These are phyloP conservation scores for Megalops cyprinoides DNA, from an alignment of 2,797 vertebrate genomes.

Conservation along the genomic window DNA sequence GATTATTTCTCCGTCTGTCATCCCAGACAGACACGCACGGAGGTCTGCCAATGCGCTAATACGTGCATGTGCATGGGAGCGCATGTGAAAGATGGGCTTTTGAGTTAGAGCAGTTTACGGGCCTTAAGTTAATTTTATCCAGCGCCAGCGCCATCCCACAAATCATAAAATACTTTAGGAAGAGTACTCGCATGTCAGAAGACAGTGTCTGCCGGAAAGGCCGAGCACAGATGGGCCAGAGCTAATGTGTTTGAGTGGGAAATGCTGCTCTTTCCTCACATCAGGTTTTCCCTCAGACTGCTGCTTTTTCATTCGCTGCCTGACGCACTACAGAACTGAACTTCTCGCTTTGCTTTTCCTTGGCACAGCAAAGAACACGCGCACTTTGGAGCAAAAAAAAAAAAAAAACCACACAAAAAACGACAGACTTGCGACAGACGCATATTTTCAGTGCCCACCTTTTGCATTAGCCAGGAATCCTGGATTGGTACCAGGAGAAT, in stretches of 20 bases:
- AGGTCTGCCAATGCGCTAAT: neutral
- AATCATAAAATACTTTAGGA: neutral
- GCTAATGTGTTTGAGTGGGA: neutral
- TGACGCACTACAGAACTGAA: neutral
- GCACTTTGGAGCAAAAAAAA: neutral
- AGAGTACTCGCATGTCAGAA: neutral
- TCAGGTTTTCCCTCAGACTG: neutral
- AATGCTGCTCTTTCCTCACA: too few relatives aligned
- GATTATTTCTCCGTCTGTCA: conserved; percentile 14
- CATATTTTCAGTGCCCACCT: neutral
- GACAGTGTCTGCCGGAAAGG: neutral
- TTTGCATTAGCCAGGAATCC: neutral
- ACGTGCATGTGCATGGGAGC: neutral
- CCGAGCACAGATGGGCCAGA: neutral
- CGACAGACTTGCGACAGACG: too few relatives aligned
- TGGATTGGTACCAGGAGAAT: neutral
- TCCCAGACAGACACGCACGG: neutral
- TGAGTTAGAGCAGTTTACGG: neutral
- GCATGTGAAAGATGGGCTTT: neutral
- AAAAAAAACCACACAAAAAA: too few relatives aligned
- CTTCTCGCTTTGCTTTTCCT: too few relatives aligned
- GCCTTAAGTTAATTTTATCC: neutral
- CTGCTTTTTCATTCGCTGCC: neutral
- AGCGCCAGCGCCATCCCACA: neutral
- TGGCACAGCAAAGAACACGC: neutral